Percentiles rank a stretch among this genome's conserved stretches.
Evolutionary conservation across 2,113 vertebrate species (phyloP).

Genomic region (Channa argus): DNA sequence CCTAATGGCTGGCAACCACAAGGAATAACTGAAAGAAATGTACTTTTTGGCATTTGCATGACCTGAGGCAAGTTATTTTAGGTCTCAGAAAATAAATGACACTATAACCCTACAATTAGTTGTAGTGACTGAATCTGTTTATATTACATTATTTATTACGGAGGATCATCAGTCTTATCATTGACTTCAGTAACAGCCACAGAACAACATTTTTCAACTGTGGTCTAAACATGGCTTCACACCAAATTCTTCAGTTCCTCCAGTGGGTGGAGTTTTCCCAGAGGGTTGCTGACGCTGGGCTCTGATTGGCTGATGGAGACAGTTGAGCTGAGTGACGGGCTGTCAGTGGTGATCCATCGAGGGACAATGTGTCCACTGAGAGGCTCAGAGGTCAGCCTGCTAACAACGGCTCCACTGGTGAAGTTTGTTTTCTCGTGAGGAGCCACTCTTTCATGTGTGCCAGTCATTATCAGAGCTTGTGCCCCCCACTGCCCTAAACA

Average conservation of each 20-base stretch:
- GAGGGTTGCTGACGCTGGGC: neutral
- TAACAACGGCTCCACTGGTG: conserved; percentile 71
- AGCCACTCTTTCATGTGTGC: conserved; percentile 75
- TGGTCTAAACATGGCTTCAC: conserved; percentile 46
- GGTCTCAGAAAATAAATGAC: conserved; percentile 26
- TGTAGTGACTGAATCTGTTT: conserved; percentile 32
- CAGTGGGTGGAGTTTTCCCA: conserved; percentile 35
- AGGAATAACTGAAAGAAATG: neutral
- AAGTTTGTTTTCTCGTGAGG: conserved; percentile 73
- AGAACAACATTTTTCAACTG: conserved; percentile 43
- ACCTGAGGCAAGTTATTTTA: conserved; percentile 21
- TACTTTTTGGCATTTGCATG: neutral
- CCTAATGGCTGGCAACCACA: neutral
- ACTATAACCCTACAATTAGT: conserved; percentile 32
- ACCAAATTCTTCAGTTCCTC: conserved; percentile 26
- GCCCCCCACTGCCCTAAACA: conserved; percentile 65
- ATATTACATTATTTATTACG: conserved; percentile 31
- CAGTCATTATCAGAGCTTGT: conserved; percentile 74
- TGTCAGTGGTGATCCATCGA: conserved; percentile 66
- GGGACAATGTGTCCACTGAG: conserved; percentile 70
- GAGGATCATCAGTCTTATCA: conserved; percentile 25
- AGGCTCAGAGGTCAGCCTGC: conserved; percentile 70
- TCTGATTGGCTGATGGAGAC: conserved; percentile 51
- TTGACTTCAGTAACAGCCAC: conserved; percentile 12
- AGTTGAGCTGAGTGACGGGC: conserved; percentile 60